These are phyloP conservation scores for Ailurus styani DNA, from an alignment of 2,113 vertebrate species.

Conservation along the genomic window DNA sequence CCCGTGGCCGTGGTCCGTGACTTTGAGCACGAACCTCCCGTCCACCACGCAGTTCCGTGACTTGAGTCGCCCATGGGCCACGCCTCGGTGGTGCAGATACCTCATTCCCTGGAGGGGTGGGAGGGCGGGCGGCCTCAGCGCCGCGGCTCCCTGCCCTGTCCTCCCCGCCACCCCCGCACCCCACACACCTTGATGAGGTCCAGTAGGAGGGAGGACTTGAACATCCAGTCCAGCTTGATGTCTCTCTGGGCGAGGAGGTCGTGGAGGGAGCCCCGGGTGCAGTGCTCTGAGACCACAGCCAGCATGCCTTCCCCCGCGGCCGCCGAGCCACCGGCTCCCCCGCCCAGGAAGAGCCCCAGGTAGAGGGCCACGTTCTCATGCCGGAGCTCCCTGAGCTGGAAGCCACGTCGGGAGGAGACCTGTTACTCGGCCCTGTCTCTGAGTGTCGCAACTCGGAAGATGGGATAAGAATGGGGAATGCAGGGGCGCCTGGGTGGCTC, in stretches of 20 bases:
- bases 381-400: conserved; percentile 90
- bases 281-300: conserved; percentile 92
- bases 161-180: rapidly evolving
- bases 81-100: conserved; percentile 88
- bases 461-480: neutral
- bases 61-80: conserved; percentile 92
- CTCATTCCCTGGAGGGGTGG: conserved; percentile 85
- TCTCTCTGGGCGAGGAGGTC: conserved; percentile 90
- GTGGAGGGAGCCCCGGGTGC: conserved; percentile 90
- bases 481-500: too few relatives aligned
- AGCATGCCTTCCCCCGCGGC: conserved; percentile 79
- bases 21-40: conserved; percentile 93
- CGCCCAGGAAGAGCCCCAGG: conserved; percentile 91
- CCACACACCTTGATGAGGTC: conserved; percentile 90
- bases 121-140: neutral
- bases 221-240: conserved; percentile 98
- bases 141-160: too few relatives aligned
- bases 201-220: conserved; percentile 93
- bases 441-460: neutral
- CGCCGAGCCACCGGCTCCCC: neutral
- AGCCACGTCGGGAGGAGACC: neutral
- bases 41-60: conserved; percentile 96
- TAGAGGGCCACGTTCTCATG: conserved; percentile 94
- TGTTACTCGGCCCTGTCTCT: neutral
- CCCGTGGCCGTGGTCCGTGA: conserved; percentile 92